Conservation (phyloP, 92 coral and sea anemone genomes). For the Siderastrea siderea region DNA sequence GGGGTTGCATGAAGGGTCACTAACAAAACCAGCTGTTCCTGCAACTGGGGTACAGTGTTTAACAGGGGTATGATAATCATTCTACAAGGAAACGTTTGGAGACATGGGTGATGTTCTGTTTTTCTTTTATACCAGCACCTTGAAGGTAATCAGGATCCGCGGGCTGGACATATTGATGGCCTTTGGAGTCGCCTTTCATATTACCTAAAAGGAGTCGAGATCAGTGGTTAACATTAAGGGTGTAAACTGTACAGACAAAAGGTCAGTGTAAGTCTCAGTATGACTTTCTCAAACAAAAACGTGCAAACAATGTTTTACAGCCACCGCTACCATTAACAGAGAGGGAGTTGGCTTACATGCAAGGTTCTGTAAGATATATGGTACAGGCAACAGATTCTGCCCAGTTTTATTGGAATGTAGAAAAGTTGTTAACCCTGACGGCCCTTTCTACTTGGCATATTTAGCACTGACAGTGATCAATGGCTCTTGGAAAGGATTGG, state of each 20-base stretch:
- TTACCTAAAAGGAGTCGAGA: too few species aligned
- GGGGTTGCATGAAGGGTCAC: conserved; percentile 35
- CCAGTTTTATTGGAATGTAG: background rate
- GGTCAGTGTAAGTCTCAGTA: conserved; percentile 12
- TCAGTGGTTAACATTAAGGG: too few species aligned
- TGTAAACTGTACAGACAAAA: background rate
- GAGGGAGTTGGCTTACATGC: conserved; percentile 11
- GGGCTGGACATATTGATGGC: background rate
- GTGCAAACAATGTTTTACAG: conserved; percentile 2
- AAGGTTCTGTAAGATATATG: conserved; percentile 10
- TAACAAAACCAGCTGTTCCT: background rate
- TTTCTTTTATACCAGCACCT: conserved; percentile 25
- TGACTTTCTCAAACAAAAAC: conserved; percentile 12
- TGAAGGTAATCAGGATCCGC: background rate
- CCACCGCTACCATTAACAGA: conserved; percentile 1
- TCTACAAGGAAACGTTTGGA: background rate
- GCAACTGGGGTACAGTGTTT: conserved; percentile 18
- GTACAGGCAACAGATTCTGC: background rate
- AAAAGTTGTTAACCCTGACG: background rate
- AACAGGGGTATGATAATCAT: conserved; percentile 29
- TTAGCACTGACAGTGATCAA: conserved; percentile 25
- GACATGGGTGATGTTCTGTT: conserved; percentile 24
- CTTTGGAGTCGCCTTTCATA: too few species aligned
- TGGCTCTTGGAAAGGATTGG: conserved; percentile 27
- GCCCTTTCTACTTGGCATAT: conserved; percentile 15